Base-by-base conservation (phyloP, 2,797 vertebrate genomes). In the Trachops cirrhosus region DNA sequence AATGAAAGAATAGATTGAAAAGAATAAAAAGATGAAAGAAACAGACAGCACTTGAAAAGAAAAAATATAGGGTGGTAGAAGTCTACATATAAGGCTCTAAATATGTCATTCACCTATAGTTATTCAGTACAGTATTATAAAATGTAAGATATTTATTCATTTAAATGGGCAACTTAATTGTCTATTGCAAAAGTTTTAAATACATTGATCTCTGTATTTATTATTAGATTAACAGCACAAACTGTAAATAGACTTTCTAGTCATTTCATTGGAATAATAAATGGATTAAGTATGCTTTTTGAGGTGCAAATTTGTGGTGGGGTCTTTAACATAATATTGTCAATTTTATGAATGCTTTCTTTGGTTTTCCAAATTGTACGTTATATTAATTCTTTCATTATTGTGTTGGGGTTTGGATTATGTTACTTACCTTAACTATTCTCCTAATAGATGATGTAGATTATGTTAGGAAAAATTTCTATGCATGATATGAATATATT, bases 201-300 rank as follows among this genome's bases (percentile, higher is more conserved):
- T 74, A 78, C 15, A 74, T 48, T 85, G 71, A 70, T 93, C 94
- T 68, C 21, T 89, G 26, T 90, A 89, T 57, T 78, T 93, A 75
- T 70, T 80, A 70, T 67, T 92, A 48, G 37, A 70, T 91, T 93
- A 88, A 41, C 87, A 86, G n/a, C 8, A 34, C 26, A 79, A 87
- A 50, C 19, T 84, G 18, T 34, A 78, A 86, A 83, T 41, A 86
- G 70, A 62, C 57, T 83, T 93, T 88, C 34, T 79, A 75, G n/a
- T 92, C 41, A 95, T 78, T 85, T 94, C 64, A 95, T 59, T 92
- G 39, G n/a, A 79, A 77, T 92, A 92, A 88, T 74, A 88, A 83
- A 39, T 83, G 34, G n/a, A 90, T 88, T 86, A 83, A 94, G 67
- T 18, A 92, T 29, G 48, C 37, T 50, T 73, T 85, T 37, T 39